Percentiles rank a stretch among this genome's conserved stretches.
These are phyloP conservation scores for Muscicapa adusta DNA, from an alignment of 2,113 vertebrate species.

Conservation along the genomic window DNA sequence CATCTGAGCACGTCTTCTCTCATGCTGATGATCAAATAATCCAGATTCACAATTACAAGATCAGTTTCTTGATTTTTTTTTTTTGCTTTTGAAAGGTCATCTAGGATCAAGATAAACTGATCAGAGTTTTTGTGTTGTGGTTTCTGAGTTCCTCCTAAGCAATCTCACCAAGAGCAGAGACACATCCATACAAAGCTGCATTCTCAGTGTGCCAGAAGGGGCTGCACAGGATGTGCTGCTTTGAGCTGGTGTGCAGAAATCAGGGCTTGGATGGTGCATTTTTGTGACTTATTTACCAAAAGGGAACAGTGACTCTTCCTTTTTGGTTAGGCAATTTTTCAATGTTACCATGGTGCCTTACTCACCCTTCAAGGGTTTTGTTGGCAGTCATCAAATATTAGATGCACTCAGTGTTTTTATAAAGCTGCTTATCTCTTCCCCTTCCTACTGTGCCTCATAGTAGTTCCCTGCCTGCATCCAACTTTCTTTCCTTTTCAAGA, in stretches of 20 bases:
- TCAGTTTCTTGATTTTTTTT: not conserved
- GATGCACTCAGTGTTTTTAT: not conserved
- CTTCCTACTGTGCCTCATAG: not conserved
- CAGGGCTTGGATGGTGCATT: not conserved
- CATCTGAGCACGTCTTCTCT: not conserved
- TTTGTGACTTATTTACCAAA: not conserved
- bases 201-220: not conserved
- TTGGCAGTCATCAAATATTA: not conserved
- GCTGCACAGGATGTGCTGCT: not conserved
- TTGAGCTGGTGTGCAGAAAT: not conserved
- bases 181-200: not conserved
- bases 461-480: not conserved
- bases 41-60: not conserved
- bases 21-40: fast-evolving
- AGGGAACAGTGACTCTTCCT: not conserved
- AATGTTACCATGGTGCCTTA: not conserved
- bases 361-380: not conserved
- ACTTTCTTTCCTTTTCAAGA: not conserved
- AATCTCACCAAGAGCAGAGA: not conserved
- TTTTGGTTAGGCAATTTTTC: not conserved
- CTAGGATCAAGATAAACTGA: not conserved
- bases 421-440: not conserved
- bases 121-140: not conserved
- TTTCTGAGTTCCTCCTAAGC: not conserved
- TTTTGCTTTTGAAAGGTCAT: not conserved